Conservation (phyloP, 2,888 invertebrate species). For the Neelides folsomi region DNA sequence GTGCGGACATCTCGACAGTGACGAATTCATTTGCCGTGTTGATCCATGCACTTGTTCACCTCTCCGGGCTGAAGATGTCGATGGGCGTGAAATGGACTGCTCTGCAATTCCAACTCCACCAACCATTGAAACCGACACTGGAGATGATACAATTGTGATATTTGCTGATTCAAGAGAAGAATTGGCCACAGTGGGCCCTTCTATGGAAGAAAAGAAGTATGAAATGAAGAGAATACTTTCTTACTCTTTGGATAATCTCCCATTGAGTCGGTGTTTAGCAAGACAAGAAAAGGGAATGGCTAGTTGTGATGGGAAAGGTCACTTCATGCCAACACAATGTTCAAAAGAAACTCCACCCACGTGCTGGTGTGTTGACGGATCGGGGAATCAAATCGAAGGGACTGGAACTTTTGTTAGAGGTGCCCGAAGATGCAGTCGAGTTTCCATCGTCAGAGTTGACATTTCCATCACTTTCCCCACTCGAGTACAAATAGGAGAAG, state of each 20-base stretch:
- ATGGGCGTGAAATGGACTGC: constrained; percentile 16
- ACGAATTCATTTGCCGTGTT: constrained; percentile 35
- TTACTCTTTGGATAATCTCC: no score
- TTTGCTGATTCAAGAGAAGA: neutral
- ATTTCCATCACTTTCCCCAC: constrained; percentile 54
- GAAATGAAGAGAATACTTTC: no score
- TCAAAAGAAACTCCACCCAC: constrained; percentile 34
- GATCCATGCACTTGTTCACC: constrained; percentile 36
- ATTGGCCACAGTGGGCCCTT: no score
- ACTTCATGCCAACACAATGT: constrained; percentile 58
- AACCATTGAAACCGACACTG: constrained; percentile 3
- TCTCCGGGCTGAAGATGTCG: constrained; percentile 9
- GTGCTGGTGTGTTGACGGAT: constrained; percentile 83
- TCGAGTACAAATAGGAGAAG: constrained; percentile 26
- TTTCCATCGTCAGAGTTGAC: constrained; percentile 60
- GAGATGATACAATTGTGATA: constrained; percentile 5
- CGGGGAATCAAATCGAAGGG: constrained; percentile 50
- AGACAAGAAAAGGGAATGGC: neutral
- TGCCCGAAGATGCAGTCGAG: constrained; percentile 47
- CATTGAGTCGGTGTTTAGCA: neutral
- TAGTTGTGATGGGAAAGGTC: constrained; percentile 12
- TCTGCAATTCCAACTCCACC: constrained; percentile 1
- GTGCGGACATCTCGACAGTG: constrained; percentile 25
- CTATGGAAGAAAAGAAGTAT: no score
- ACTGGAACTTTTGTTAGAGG: constrained; percentile 44